phyloP scores from a whole-genome alignment of 2,797 vertebrate genomes.

The Tapirus indicus region DNA sequence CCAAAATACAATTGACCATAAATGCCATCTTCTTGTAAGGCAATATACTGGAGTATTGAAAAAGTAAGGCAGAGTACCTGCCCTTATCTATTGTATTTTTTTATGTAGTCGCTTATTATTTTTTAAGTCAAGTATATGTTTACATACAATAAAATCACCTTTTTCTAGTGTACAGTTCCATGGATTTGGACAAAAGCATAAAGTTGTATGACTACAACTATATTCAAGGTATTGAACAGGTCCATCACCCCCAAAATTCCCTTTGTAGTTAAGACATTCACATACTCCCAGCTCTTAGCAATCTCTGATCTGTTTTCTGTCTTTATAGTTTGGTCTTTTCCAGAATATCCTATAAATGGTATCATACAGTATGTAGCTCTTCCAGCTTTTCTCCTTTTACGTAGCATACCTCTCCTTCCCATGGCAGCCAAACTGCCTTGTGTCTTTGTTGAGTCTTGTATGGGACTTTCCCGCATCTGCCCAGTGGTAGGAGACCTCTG shows the following conservation, averaged over 20 bases:
- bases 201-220: neutral
- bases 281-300: neutral
- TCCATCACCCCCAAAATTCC: neutral
- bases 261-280: neutral
- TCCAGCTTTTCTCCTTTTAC: neutral
- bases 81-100: neutral
- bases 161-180: neutral
- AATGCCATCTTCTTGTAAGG: neutral
- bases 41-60: neutral
- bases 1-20: neutral
- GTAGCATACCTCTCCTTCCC: neutral
- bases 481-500: neutral
- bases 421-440: neutral
- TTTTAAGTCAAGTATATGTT: neutral
- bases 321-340: neutral
- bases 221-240: neutral
- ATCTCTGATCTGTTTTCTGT: neutral
- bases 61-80: neutral
- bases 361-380: neutral
- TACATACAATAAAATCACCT: neutral
- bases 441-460: neutral
- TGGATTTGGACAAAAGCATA: neutral
- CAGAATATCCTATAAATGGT: neutral
- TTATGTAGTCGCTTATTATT: neutral
- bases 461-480: neutral